Evolutionary conservation across 2,797 vertebrate genomes (phyloP).

Genomic region (Acrocephalus scirpaceus): DNA sequence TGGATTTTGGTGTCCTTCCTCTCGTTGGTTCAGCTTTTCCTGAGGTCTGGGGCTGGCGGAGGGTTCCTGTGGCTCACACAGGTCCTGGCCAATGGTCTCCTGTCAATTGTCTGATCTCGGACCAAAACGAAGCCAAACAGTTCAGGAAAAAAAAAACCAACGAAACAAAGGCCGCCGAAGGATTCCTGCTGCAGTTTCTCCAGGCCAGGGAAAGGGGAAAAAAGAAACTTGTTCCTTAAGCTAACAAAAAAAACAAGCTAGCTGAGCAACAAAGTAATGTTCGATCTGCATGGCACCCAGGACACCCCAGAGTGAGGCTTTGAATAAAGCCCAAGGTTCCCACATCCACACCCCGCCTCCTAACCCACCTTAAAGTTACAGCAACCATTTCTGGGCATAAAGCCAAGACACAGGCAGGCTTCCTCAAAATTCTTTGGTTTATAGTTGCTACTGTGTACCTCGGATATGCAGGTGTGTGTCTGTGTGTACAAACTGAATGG

Average conservation of each 20-base stretch:
- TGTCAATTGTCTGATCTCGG: background rate
- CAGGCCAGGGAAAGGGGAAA: background rate
- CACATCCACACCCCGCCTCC: background rate
- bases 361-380: background rate
- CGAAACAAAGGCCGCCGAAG: background rate
- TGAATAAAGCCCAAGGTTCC: background rate
- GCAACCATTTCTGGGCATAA: background rate
- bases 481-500: background rate
- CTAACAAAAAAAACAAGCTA: background rate
- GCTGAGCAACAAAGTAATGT: background rate
- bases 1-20: background rate
- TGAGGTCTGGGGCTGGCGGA: accelerated
- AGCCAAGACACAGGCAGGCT: background rate
- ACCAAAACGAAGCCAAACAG: background rate
- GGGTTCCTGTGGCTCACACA: accelerated
- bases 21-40: background rate
- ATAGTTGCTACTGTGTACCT: background rate
- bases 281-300: accelerated
- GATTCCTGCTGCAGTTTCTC: background rate
- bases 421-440: background rate
- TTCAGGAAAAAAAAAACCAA: background rate
- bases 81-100: background rate
- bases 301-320: background rate
- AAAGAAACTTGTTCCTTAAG: background rate
- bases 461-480: background rate